phyloP scores from a whole-genome alignment of 2,113 vertebrate species.

The Trichomycterus rosablanca region DNA sequence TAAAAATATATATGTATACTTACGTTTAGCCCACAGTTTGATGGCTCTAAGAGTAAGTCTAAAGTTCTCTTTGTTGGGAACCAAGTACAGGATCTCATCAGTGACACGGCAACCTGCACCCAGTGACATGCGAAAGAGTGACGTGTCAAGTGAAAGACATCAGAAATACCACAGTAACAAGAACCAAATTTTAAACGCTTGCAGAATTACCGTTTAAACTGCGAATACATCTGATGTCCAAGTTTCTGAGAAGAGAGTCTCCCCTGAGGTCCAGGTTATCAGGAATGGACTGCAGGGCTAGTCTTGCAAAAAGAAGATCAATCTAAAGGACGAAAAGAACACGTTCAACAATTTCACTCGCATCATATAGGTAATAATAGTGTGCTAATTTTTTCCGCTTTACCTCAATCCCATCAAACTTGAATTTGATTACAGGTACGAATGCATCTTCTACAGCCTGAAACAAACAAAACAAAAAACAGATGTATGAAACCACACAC shows the following conservation, averaged over 20 bases:
- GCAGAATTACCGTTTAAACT: constrained; percentile 86
- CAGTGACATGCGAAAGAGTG: neutral
- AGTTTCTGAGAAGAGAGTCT: constrained; percentile 82
- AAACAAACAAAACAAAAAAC: constrained; percentile 38
- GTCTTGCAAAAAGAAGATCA: constrained; percentile 92
- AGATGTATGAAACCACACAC: neutral
- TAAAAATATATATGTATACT: constrained; percentile 52
- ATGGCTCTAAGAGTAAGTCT: constrained; percentile 86
- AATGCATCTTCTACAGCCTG: constrained; percentile 97
- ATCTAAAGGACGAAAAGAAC: constrained; percentile 74
- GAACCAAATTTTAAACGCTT: neutral
- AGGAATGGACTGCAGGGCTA: constrained; percentile 82
- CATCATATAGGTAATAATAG: no score
- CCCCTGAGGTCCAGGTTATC: constrained; percentile 92
- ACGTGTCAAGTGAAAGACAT: neutral
- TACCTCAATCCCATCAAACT: constrained; percentile 96
- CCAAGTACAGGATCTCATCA: constrained; percentile 93
- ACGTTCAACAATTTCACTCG: no score
- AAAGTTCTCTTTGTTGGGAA: constrained; percentile 97
- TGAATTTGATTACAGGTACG: constrained; percentile 96
- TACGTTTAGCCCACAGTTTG: constrained; percentile 97
- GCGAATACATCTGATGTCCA: constrained; percentile 94
- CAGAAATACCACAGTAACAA: neutral
- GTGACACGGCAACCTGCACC: constrained; percentile 89
- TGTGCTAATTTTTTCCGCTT: constrained; percentile 30